Evolutionary conservation across 2,113 vertebrate genomes (phyloP).

Genomic region (Daubentonia madagascariensis): DNA sequence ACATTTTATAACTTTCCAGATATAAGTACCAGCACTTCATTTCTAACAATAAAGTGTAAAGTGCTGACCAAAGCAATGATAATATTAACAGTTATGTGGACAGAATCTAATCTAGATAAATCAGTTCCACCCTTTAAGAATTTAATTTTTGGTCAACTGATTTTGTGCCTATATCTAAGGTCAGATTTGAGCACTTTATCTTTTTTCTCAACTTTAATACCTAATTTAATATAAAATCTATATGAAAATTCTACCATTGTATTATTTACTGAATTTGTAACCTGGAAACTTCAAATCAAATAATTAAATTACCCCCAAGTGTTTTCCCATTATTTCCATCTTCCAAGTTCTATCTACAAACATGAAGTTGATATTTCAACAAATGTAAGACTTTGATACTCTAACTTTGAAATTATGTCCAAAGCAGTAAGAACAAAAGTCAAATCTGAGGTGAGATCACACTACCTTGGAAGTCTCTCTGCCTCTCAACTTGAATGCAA

Average conservation of each 20-base stretch:
- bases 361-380: neutral
- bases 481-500: neutral
- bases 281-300: neutral
- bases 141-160: neutral
- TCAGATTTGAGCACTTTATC: neutral
- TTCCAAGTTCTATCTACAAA: conserved; percentile 15
- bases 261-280: conserved; percentile 22
- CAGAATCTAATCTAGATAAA: neutral
- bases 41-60: neutral
- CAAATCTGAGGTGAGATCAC: neutral
- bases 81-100: neutral
- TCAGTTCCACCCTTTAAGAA: neutral
- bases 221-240: neutral
- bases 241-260: neutral
- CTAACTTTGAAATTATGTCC: neutral
- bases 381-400: neutral
- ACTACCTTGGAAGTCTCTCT: neutral
- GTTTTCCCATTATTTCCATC: neutral
- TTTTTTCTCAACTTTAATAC: conserved; percentile 15
- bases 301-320: neutral
- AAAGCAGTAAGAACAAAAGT: neutral
- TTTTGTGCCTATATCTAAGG: neutral
- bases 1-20: neutral
- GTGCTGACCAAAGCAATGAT: neutral
- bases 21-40: neutral